These are phyloP conservation scores for Stenichneumon culpator DNA, from an alignment of 2,888 invertebrate genomes.

Conservation along the genomic window DNA sequence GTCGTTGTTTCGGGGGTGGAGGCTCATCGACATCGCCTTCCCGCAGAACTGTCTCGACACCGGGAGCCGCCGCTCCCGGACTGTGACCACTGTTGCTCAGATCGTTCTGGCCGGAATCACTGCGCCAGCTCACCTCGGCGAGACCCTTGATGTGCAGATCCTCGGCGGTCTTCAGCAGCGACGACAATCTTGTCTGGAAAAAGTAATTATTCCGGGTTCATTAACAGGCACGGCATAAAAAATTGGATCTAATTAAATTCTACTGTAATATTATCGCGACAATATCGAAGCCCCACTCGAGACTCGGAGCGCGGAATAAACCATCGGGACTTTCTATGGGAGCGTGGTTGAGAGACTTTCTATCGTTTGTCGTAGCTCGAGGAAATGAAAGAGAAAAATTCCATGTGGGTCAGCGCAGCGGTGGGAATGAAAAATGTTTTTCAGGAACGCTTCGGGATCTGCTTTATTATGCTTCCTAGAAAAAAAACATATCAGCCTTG, in stretches of 20 bases:
- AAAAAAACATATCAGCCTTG: background rate
- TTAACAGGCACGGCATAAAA: conserved; percentile 36
- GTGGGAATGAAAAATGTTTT: background rate
- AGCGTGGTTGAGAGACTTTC: conserved; percentile 65
- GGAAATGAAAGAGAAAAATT: conserved; percentile 49
- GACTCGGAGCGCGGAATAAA: conserved; percentile 77
- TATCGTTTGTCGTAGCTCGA: conserved; percentile 51
- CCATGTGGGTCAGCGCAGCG: conserved; percentile 14
- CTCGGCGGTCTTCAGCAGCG: conserved; percentile 96
- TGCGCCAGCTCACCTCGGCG: conserved; percentile 95
- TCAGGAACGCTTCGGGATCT: background rate
- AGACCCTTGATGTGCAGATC: conserved; percentile 96
- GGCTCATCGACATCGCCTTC: conserved; percentile 82
- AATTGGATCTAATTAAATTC: conserved; percentile 74
- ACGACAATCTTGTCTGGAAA: conserved; percentile 93
- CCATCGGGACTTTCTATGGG: conserved; percentile 82
- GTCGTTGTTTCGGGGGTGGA: conserved; percentile 87
- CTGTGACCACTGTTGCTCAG: conserved; percentile 81
- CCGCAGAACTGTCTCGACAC: conserved; percentile 82
- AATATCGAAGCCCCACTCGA: conserved; percentile 65
- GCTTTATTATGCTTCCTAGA: background rate
- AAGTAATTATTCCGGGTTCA: background rate
- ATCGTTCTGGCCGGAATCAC: conserved; percentile 80
- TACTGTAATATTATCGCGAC: conserved; percentile 78
- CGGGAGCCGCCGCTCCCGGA: conserved; percentile 81